phyloP scores from a whole-genome alignment of 2,888 invertebrate genomes.

The Muschampia plurimacula region DNA sequence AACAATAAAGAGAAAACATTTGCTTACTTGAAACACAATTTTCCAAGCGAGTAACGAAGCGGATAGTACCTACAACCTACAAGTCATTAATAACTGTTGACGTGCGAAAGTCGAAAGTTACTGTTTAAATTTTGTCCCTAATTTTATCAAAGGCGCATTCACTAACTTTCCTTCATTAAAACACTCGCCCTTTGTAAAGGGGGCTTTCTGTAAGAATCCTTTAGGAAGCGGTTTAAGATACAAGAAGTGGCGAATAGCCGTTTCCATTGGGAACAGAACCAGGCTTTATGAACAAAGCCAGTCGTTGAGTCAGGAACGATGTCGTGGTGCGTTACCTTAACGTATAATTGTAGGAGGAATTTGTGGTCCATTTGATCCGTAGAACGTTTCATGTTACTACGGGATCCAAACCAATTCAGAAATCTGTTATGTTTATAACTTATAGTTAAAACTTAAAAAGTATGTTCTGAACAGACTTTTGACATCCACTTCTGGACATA shows the following conservation, averaged over 20 bases:
- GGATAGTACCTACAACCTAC: slow-evolving; percentile 4
- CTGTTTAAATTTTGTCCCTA: slow-evolving; percentile 47
- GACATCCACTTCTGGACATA: too few relatives aligned
- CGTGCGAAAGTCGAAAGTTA: slow-evolving; percentile 46
- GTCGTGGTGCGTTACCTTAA: too few relatives aligned
- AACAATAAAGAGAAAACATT: slow-evolving; percentile 5
- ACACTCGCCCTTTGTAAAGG: slow-evolving; percentile 55
- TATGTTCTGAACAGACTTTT: too few relatives aligned
- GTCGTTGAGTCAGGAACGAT: too few relatives aligned
- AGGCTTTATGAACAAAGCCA: too few relatives aligned
- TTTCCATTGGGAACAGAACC: too few relatives aligned
- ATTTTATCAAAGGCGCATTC: slow-evolving; percentile 52
- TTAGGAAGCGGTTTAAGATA: slow-evolving; percentile 40
- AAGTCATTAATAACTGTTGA: slow-evolving; percentile 44
- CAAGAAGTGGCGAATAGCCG: slow-evolving; percentile 16
- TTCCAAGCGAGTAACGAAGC: slow-evolving; percentile 21
- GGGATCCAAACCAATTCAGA: too few relatives aligned
- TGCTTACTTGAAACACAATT: slow-evolving; percentile 27
- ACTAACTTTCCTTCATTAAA: slow-evolving; percentile 57
- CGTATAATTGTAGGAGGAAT: too few relatives aligned
- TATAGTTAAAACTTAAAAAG: too few relatives aligned
- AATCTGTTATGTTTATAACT: too few relatives aligned
- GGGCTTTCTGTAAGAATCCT: slow-evolving; percentile 53
- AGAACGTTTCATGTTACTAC: too few relatives aligned
- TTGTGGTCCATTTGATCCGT: too few relatives aligned